phyloP scores from a whole-genome alignment of 2,113 vertebrate species.

The Chaenocephalus aceratus region DNA sequence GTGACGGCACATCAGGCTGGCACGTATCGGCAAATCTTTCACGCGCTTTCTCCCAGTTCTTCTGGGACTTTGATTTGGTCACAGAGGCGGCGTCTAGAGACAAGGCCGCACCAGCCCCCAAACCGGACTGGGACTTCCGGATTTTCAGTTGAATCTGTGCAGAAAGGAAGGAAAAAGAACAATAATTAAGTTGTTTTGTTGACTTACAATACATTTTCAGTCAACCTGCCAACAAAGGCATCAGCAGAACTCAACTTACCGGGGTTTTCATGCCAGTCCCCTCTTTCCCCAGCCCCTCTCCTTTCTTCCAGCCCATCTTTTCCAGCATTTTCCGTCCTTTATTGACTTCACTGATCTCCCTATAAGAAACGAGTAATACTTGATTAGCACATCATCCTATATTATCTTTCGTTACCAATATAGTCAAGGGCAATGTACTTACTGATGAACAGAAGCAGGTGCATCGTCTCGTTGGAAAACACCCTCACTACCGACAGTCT shows the following conservation, averaged over 20 bases:
- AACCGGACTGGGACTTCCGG: constrained; percentile 88
- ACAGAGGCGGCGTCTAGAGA: constrained; percentile 87
- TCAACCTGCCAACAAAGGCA: no score
- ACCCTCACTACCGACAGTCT: constrained; percentile 93
- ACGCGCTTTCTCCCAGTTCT: constrained; percentile 97
- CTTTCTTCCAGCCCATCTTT: constrained; percentile 99
- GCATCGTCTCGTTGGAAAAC: constrained; percentile 92
- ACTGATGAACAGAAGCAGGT: constrained; percentile 94
- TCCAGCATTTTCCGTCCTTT: constrained; percentile 97
- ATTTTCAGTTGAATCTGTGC: constrained; percentile 91
- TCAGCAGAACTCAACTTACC: constrained; percentile 77
- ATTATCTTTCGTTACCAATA: neutral
- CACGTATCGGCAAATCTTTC: constrained; percentile 93
- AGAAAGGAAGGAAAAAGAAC: neutral
- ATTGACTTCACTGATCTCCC: constrained; percentile 95
- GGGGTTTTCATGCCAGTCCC: constrained; percentile 92
- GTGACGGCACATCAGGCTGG: constrained; percentile 54
- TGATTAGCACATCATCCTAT: neutral
- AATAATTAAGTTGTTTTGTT: neutral
- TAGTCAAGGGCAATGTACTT: constrained; percentile 14
- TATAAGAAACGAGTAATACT: constrained; percentile 67
- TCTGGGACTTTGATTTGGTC: constrained; percentile 87
- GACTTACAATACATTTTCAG: neutral
- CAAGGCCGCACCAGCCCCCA: constrained; percentile 85
- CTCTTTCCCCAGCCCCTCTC: constrained; percentile 95